Conservation (phyloP, 2,888 invertebrate species). For the Leptura quadrifasciata region DNA sequence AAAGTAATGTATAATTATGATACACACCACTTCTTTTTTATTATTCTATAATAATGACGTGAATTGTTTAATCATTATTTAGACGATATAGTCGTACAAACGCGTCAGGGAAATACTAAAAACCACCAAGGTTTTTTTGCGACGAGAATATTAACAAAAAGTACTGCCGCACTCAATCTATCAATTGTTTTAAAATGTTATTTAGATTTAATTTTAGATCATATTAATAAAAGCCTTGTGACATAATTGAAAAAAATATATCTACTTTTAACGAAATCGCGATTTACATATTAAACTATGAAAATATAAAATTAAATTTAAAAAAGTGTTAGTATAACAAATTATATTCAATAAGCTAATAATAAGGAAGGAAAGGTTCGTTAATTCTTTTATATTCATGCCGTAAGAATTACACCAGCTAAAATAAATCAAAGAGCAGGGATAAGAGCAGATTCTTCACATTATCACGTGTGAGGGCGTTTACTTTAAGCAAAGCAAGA, state of each 20-base stretch:
- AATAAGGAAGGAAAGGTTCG: too few relatives aligned
- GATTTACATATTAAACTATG: too few relatives aligned
- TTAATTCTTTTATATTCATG: not conserved
- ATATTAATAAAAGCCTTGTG: not conserved
- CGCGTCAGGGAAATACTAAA: constrained; percentile 32
- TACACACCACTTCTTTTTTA: not conserved
- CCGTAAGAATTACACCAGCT: too few relatives aligned
- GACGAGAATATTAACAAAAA: constrained; percentile 28
- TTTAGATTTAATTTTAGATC: not conserved
- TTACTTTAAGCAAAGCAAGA: not conserved
- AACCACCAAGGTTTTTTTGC: constrained; percentile 22
- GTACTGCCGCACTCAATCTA: not conserved
- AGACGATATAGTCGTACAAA: not conserved
- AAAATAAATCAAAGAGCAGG: too few relatives aligned
- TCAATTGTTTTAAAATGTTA: not conserved
- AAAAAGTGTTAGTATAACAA: too few relatives aligned
- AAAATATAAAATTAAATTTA: too few relatives aligned
- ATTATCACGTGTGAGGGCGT: not conserved
- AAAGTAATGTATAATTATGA: not conserved
- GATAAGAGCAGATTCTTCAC: not conserved
- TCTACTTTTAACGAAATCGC: not conserved
- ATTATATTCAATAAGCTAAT: too few relatives aligned
- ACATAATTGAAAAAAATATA: not conserved
- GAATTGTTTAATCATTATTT: not conserved
- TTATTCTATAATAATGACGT: not conserved